Conservation (phyloP, 2,113 vertebrate genomes). For the Bos javanicus region DNA sequence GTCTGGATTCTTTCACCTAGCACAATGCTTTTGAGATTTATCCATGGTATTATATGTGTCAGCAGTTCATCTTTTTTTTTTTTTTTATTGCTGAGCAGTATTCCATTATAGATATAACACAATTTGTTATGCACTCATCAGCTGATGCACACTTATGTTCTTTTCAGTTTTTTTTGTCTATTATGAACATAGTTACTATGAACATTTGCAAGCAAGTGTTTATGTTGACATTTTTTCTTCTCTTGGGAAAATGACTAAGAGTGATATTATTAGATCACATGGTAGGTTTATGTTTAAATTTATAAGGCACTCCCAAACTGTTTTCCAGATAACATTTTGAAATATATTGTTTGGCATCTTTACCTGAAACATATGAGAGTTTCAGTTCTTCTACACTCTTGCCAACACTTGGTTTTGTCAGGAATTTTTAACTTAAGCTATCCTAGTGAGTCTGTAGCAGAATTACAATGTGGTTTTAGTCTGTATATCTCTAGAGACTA, state of each 20-base stretch:
- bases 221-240: neutral
- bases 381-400: neutral
- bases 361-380: neutral
- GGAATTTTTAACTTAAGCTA: neutral
- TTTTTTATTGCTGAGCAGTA: neutral
- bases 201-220: neutral
- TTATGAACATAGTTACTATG: neutral
- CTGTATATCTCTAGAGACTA: neutral
- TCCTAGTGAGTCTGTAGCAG: neutral
- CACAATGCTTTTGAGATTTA: neutral
- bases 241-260: neutral
- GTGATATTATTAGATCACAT: neutral
- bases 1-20: neutral
- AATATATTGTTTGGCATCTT: neutral
- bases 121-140: neutral
- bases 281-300: neutral
- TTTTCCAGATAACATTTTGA: neutral
- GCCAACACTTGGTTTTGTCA: neutral
- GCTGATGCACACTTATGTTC: neutral
- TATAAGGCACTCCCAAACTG: neutral
- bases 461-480: neutral
- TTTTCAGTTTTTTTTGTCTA: neutral
- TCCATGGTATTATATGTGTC: neutral
- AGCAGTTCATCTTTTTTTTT: neutral
- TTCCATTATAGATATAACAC: neutral